Evolutionary conservation across 2,888 invertebrate species (phyloP), one percentile per base, ranked within the genome.

Genomic region (Parnassius smintheus): DNA sequence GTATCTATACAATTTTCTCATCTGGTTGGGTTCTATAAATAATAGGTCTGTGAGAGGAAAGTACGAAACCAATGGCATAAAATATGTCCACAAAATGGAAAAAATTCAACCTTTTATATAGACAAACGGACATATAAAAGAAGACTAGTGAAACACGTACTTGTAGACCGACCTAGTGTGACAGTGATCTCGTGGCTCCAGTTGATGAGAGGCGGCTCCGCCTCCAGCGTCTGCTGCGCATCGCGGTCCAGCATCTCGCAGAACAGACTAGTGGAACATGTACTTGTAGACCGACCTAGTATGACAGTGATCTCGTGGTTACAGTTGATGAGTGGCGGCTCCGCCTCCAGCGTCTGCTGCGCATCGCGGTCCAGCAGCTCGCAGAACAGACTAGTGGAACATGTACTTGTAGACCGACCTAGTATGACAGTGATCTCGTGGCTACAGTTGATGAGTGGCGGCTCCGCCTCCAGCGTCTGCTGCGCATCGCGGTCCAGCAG

Each of bases 341-440:
- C 96, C 54, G 93, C 94, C 87, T 97, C 97, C 59, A 97, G 86
- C 81, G 97, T 97, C 80, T 96, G 96, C 86, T 98, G 98, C 66
- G 97, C 98, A 86, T 98, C 98, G 68, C 96, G 95, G 90, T 99
- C 99, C 72, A 99, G 90, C 66, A 99, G 92, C 87, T 99, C 98
- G 67, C 96, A 95, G 86, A 98, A 96, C 76, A 18, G 18, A 18
- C 18, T 1, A 18, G 18, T 18, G 18, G 18, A 18, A 18, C 18
- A 18, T 18, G 18, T 18, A 18, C 18, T 18, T 18, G 18, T 18
- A 18, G 18, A 18, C 18, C 18, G 18, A 18, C 18, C 18, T 18
- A 18, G 18, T 18, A 1, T 18, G 18, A 18, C 18, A 18, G 18
- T 18, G 18, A 18, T 18, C 18, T 18, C 18, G 18, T 18, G 18